A percentile compares a stretch with the other conserved stretches of the same genome.
Conservation (phyloP, 2,888 invertebrate genomes). For the Tenthredo mesomela region DNA sequence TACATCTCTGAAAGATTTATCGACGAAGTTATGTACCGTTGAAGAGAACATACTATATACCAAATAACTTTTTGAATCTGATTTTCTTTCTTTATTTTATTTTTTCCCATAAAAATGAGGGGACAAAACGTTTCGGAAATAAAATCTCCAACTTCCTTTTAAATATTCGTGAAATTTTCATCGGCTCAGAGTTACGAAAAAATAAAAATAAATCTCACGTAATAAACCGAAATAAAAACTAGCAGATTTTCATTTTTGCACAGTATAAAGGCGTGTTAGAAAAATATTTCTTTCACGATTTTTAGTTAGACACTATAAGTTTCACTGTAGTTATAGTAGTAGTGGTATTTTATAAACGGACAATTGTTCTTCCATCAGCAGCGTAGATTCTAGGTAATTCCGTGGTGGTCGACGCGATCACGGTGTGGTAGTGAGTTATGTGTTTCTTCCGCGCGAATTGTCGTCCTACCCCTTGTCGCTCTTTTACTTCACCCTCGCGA, state of each 20-base stretch:
- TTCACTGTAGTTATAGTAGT: background rate
- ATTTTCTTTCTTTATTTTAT: background rate
- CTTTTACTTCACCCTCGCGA: background rate
- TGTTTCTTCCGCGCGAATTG: constrained; percentile 34
- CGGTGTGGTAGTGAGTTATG: constrained; percentile 33
- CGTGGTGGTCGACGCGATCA: background rate
- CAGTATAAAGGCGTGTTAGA: too few relatives aligned
- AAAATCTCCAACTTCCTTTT: background rate
- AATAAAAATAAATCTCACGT: background rate
- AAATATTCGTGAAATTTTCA: background rate
- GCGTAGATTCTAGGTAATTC: constrained; percentile 12
- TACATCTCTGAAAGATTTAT: background rate
- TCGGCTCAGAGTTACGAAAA: background rate
- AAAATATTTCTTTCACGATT: background rate
- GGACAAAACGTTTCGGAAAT: background rate
- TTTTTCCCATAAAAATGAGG: background rate
- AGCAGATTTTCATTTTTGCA: background rate
- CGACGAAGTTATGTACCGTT: background rate
- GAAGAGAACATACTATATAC: background rate
- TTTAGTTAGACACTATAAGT: background rate
- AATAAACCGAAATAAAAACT: background rate
- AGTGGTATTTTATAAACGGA: background rate
- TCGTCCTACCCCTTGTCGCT: constrained; percentile 1
- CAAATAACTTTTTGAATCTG: background rate
- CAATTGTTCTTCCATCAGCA: background rate